Conservation (phyloP, 1,140 invertebrate genomes). For the Neocloeon triangulifer region DNA sequence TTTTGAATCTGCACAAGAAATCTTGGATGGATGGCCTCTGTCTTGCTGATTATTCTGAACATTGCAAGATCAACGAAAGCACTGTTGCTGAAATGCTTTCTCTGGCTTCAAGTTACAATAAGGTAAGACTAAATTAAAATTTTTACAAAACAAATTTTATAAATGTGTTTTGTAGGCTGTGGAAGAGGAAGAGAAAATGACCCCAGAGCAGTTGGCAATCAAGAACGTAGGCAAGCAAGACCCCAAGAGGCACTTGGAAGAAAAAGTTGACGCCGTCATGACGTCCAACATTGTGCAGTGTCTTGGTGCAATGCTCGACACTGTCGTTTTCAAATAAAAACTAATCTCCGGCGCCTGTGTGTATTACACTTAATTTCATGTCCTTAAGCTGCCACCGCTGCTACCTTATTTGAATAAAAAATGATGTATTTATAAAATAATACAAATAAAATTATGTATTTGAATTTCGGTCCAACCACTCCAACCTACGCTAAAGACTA, state of each 20-base stretch:
- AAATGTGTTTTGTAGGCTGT: constrained; percentile 36
- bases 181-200: constrained; percentile 99
- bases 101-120: constrained; percentile 95
- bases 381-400: too few species aligned
- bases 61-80: constrained; percentile 75
- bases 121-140: constrained; percentile 41
- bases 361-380: too few species aligned
- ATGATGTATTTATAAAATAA: too few species aligned
- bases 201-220: constrained; percentile 95
- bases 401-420: too few species aligned
- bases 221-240: constrained; percentile 99
- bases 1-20: constrained; percentile 96
- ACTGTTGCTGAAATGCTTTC: constrained; percentile 94
- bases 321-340: constrained; percentile 78
- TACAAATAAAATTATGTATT: too few species aligned
- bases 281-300: constrained; percentile 97
- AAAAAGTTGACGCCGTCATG: constrained; percentile 95
- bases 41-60: constrained; percentile 82
- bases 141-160: constrained; percentile 4
- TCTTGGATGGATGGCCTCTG: constrained; percentile 98
- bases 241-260: constrained; percentile 98
- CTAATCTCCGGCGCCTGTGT: too few species aligned
- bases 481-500: too few species aligned
- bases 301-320: constrained; percentile 95
- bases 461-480: too few species aligned